Base-by-base conservation (phyloP, 2,113 vertebrate genomes). In the Eclectus roratus region DNA sequence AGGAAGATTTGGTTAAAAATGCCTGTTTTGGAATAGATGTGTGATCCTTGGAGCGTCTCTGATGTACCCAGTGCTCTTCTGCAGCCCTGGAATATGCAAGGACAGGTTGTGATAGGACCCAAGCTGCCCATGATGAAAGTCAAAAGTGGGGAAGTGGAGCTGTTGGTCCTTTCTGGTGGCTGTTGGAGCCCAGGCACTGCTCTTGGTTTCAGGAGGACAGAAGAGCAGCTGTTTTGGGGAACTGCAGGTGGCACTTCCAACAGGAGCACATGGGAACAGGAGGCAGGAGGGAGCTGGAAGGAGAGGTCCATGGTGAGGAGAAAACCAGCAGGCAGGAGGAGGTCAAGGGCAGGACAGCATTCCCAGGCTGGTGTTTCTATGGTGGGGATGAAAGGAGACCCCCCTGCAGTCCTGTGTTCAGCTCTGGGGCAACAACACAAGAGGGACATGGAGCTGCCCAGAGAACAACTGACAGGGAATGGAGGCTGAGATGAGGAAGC, bases 151-250 rank as follows among this genome's bases (percentile, higher is more conserved):
- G 24, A 41, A 44, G 43, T 23, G 31, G 35, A 78, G 60, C 17
- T 44, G 9, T 24, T 46, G 16, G 23, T 17, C 29, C 11, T 65
- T 61, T n/a, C 44, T 46, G 31, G 27, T 12, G 41, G 29, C 1
- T 50, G 0, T 43, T 4, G 7, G 35, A 80, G 13, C 35, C 35
- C 17, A 21, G 35, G 31, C 18, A 14, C 2, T 0, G 1, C 28
- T 7, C 23, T 63, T 27, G 33, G n/a, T 44, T 55, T 84, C 1
- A 8, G 47, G 33, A n/a, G 53, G 39, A 18, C 7, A 19, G 33
- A 50, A 50, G n/a, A 20, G 14, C 31, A 41, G 31, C 56, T 69
- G 9, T 72, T 72, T 14, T n/a, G 52, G 58, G 33, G 55, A 52
- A 1, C 27, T 14, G 61, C 9, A 8, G 19, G 35, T 53, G 72